Percentiles rank a stretch among this genome's conserved stretches.
These are phyloP conservation scores for Gerris buenoi DNA, from an alignment of 1,140 invertebrate genomes.

Conservation along the genomic window DNA sequence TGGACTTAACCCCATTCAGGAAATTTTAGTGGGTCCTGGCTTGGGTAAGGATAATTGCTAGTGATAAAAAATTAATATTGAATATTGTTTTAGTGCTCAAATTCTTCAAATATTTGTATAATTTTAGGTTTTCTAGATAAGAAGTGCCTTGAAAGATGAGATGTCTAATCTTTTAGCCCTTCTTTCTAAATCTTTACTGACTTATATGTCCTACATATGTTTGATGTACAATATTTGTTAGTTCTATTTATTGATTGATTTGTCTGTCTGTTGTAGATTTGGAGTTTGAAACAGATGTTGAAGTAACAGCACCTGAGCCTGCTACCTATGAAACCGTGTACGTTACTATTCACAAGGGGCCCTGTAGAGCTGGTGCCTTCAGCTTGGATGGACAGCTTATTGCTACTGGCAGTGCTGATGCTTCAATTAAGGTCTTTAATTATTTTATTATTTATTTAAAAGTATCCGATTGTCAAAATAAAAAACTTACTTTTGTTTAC, in stretches of 20 bases:
- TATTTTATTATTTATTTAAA: too few species aligned
- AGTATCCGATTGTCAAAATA: not conserved
- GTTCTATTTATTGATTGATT: too few species aligned
- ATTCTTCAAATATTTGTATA: too few species aligned
- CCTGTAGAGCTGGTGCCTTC: constrained; percentile 87
- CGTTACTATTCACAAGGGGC: constrained; percentile 94
- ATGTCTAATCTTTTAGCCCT: too few species aligned
- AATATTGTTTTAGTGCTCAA: too few species aligned
- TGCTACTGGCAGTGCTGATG: constrained; percentile 95
- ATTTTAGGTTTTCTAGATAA: too few species aligned
- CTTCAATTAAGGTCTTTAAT: constrained; percentile 93
- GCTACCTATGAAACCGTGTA: constrained; percentile 96
- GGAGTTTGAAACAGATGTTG: constrained; percentile 89
- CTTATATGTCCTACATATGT: too few species aligned
- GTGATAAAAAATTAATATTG: too few species aligned
- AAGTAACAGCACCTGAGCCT: constrained; percentile 76
- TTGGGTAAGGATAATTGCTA: constrained; percentile 39
- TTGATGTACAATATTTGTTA: not conserved
- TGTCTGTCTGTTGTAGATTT: constrained; percentile 46
- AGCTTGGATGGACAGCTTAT: constrained; percentile 86
- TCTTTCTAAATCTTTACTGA: too few species aligned
- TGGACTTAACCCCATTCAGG: constrained; percentile 34
- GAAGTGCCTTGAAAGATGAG: too few species aligned
- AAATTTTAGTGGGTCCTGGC: constrained; percentile 62
- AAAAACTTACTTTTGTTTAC: not conserved